These are phyloP conservation scores for Rhabditoides inermis DNA, from an alignment of 2,888 invertebrate species.

Conservation along the genomic window DNA sequence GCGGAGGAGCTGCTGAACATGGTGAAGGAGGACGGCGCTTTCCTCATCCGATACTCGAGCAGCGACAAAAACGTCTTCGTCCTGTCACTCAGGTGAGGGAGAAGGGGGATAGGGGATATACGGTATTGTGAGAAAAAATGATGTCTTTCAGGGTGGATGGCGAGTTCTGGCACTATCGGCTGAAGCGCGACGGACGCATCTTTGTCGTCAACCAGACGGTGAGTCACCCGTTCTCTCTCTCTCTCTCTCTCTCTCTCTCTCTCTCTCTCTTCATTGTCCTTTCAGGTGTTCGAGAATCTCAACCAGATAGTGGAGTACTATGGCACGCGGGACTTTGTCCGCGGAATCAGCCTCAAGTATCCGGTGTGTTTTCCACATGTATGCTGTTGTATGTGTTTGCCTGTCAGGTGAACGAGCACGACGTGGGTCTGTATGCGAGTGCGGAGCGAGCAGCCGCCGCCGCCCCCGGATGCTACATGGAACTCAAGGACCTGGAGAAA, in stretches of 20 bases:
- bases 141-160: constrained; percentile 67
- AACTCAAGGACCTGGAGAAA: constrained; percentile 34
- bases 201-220: constrained; percentile 61
- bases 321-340: constrained; percentile 79
- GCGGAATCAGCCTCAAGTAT: constrained; percentile 74
- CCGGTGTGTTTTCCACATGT: constrained; percentile 18
- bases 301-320: constrained; percentile 86
- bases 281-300: constrained; percentile 93
- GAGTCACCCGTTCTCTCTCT: no score
- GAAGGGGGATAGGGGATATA: no score
- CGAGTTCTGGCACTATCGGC: constrained; percentile 91
- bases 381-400: not conserved
- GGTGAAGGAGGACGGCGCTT: constrained; percentile 74
- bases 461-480: constrained; percentile 48
- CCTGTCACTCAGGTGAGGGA: constrained; percentile 76
- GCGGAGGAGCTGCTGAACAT: constrained; percentile 72
- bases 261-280: no score
- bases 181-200: constrained; percentile 63
- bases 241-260: no score
- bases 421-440: constrained; percentile 31
- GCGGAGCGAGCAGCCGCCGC: constrained; percentile 20
- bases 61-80: constrained; percentile 77
- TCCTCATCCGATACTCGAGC: constrained; percentile 82
- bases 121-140: not conserved
- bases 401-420: constrained; percentile 40